Conservation (phyloP, 2,888 invertebrate species). For the Lasioglossum villosulum region DNA sequence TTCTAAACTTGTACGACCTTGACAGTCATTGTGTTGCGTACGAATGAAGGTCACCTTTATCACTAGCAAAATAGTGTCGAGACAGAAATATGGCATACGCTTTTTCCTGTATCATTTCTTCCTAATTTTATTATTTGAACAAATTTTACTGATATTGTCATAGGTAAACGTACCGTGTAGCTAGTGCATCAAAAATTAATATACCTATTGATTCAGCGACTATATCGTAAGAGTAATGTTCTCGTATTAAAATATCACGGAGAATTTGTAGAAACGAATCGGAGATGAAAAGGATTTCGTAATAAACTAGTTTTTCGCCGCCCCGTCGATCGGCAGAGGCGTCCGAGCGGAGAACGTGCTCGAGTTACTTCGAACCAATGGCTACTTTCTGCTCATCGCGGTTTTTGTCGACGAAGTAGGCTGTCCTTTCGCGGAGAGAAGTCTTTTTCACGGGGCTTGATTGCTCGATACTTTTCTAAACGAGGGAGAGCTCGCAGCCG, state of each 20-base stretch:
- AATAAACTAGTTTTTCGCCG: constrained; percentile 2
- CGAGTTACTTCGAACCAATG: constrained; percentile 29
- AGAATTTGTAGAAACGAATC: not conserved
- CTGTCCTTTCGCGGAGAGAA: constrained; percentile 31
- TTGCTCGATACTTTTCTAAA: constrained; percentile 43
- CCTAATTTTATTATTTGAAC: too few species aligned
- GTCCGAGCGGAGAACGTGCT: constrained; percentile 20
- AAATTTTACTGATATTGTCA: too few species aligned
- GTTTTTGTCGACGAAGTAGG: constrained; percentile 18
- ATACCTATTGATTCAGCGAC: too few species aligned
- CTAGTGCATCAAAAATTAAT: too few species aligned
- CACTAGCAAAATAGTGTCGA: too few species aligned
- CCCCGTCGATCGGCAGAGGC: not conserved
- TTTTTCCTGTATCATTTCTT: too few species aligned
- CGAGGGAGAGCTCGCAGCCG: constrained; percentile 31
- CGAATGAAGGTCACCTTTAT: too few species aligned
- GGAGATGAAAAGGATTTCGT: not conserved
- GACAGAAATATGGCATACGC: too few species aligned
- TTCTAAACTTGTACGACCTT: too few species aligned
- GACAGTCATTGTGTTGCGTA: too few species aligned
- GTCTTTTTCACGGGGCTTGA: constrained; percentile 35
- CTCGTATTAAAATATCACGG: not conserved
- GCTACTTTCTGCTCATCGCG: constrained; percentile 18
- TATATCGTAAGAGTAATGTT: not conserved
- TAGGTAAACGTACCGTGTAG: too few species aligned